Evolutionary conservation across 2,888 invertebrate genomes (phyloP), one percentile per base, ranked within the genome.

Genomic region (Agrochola circellaris): DNA sequence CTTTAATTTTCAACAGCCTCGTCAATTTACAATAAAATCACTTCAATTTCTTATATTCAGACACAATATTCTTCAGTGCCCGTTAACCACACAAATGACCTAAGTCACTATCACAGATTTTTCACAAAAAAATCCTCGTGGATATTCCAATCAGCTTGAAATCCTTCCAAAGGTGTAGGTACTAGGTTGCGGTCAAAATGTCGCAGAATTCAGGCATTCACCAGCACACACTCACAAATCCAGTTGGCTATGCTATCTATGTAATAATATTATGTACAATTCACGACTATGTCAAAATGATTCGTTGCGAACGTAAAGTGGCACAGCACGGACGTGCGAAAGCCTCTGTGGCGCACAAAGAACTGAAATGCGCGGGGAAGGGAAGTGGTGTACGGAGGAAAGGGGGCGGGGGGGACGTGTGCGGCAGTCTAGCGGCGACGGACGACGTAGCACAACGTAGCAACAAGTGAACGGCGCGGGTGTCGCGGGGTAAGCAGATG

Each of bases 381-480:
- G 93, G 94, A 93, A 93, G 91, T 91, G 91, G 90, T 90, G 91
- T 91, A 88, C 88, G 89, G 88, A 89, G 91, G 93, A 91, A 91
- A 91, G 91, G 91, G 91, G 90, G 88, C 88, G 90, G 88, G 93
- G 94, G 92, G 92, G 91, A 88, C 90, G 89, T 87, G 90, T 89
- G 94, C 95, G 95, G 94, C 92, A 93, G 94, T 93, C 94, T 94
- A 94, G 92, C 92, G 87, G 83, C 83, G 71, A 84, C 89, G 89
- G 71, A 84, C 89, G 89, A 90, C 92, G 93, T 93, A 93, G 91
- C 93, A 93, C 93, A 93, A 94, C 94, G 94, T 95, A 96, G 96
- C 96, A 96, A 96, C 96, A 96, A 96, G 96, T 96, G 96, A 96
- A 94, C 95, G 95, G 85, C 91, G 93, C 92, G 94, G 94, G 94